Evolutionary conservation across 1,140 invertebrate species (phyloP).

Genomic region (Himalopsyche phryganea): DNA sequence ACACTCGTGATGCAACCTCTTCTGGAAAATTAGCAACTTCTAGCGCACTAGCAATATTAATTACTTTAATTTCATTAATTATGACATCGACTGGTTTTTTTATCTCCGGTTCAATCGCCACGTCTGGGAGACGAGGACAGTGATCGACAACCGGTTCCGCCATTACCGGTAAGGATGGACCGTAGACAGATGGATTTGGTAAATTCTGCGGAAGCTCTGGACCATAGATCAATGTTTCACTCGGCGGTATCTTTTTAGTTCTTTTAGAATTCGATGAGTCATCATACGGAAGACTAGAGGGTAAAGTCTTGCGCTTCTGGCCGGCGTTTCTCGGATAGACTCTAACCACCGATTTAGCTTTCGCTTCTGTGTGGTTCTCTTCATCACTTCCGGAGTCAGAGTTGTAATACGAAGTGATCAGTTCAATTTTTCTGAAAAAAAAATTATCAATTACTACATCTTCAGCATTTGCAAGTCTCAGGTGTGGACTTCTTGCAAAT

Average conservation of each 20-base stretch:
- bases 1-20: too few relatives aligned
- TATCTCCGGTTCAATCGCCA: too few relatives aligned
- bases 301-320: conserved; percentile 1
- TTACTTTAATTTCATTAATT: too few relatives aligned
- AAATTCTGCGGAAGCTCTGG: conserved; percentile 17
- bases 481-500: too few relatives aligned
- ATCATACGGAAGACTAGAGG: neutral
- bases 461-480: too few relatives aligned
- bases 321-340: conserved; percentile 12
- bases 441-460: conserved; percentile 6
- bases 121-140: too few relatives aligned
- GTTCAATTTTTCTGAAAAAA: conserved; percentile 28
- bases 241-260: neutral
- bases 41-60: too few relatives aligned
- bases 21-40: too few relatives aligned
- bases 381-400: conserved; percentile 30
- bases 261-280: neutral
- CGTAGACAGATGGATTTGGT: neutral
- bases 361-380: conserved; percentile 17
- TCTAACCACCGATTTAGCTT: conserved; percentile 8
- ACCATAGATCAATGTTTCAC: conserved; percentile 16
- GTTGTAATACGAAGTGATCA: conserved; percentile 32
- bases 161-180: neutral
- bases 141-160: too few relatives aligned
- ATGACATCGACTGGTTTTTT: too few relatives aligned